Base-by-base conservation (phyloP, 2,113 vertebrate genomes). In the Rhinolophus ferrumequinum region DNA sequence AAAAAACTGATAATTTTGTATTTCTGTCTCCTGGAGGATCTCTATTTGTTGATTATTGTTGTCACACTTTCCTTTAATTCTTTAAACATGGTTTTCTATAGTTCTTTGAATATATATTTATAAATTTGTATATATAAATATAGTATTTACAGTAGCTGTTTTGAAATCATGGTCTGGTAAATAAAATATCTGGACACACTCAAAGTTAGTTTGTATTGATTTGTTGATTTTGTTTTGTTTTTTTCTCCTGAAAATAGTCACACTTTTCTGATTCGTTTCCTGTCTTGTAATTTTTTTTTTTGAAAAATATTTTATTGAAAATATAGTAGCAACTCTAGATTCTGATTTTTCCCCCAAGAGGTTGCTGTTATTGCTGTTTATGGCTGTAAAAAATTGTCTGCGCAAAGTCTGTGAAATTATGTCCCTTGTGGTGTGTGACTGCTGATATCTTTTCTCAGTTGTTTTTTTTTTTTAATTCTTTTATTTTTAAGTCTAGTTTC, bases 251-350 rank as follows among this genome's bases (percentile, higher is more conserved):
- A 90, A 13, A 83, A 84, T 82, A 70, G 26, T 90, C 30, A 76
- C 18, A 64, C 6, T 96, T 81, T 30, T 54, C 24, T 62, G 4
- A 35, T 76, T 67, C 3, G 47, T 60, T 75, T 2, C 13, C 28
- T 60, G 15, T 38, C 60, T 66, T 86, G 2, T 19, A 52, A 58
- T 56, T 58, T 85, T 84, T 87, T 54, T n/a, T 73, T 22, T 50
- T 69, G 58, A 50, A 73, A 81, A 69, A 24, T 54, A 58, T 67
- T 88, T 84, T 88, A 19, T 93, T 73, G 64, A 73, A 81, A 95
- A 80, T 81, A 64, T 52, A 73, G 28, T 80, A 64, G 22, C 12
- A 76, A 69, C 62, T 92, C 58, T 73, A 28, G 22, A 69, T 80
- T 95, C 52, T 83, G 9, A 69, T 12, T 56, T 54, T 10, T 1